These are phyloP conservation scores for Sicus ferrugineus DNA, from an alignment of 2,888 invertebrate species.

Conservation along the genomic window DNA sequence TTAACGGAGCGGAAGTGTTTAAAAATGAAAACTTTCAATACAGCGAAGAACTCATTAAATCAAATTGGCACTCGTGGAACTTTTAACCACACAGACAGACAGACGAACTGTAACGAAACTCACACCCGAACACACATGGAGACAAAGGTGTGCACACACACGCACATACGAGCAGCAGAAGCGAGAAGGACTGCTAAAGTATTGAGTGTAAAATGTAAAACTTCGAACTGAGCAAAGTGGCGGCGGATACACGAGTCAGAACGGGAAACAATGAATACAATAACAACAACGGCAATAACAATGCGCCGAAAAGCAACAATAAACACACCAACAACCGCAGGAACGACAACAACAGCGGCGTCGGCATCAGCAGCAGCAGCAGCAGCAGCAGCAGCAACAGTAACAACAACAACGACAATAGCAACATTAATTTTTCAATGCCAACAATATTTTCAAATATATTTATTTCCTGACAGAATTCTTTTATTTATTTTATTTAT, in stretches of 20 bases:
- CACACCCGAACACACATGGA: too few species aligned
- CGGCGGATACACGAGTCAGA: background rate
- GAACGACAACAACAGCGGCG: too few species aligned
- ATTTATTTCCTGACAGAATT: too few species aligned
- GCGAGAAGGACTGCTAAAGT: conserved; percentile 8
- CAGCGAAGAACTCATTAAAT: conserved; percentile 14
- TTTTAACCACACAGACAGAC: conserved; percentile 2
- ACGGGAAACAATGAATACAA: background rate
- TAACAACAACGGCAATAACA: background rate
- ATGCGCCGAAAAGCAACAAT: too few species aligned
- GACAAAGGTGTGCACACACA: background rate
- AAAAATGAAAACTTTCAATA: conserved; percentile 19
- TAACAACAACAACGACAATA: too few species aligned
- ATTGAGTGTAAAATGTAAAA: background rate
- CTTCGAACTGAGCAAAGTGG: background rate
- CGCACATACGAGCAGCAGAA: background rate
- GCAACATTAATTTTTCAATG: too few species aligned
- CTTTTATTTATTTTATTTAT: too few species aligned
- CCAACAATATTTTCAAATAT: too few species aligned
- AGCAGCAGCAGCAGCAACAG: too few species aligned
- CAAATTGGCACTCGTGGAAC: conserved; percentile 17
- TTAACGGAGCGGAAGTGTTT: conserved; percentile 15
- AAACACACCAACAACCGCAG: too few species aligned
- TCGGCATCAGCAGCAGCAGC: too few species aligned
- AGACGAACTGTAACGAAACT: background rate